These are phyloP conservation scores for Augochlora pura DNA, from an alignment of 1,140 invertebrate genomes.

Conservation along the genomic window DNA sequence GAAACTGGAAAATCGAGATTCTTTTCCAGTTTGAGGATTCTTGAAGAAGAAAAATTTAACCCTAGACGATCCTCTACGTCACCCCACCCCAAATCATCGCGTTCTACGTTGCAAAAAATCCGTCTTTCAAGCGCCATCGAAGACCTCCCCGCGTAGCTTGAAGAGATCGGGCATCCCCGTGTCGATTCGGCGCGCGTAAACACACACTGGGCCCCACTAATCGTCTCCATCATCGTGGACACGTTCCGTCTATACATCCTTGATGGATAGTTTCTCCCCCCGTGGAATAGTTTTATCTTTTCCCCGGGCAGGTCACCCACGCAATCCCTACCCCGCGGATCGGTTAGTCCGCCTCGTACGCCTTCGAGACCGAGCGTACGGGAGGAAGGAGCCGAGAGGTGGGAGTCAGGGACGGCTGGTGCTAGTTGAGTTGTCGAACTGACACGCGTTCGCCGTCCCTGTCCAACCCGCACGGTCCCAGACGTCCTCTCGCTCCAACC, in stretches of 20 bases:
- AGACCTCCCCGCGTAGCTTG: not conserved
- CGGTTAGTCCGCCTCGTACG: constrained; percentile 35
- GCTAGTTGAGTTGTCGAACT: constrained; percentile 81
- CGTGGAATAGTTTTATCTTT: constrained; percentile 38
- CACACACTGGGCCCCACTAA: constrained; percentile 26
- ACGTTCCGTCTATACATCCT: constrained; percentile 25
- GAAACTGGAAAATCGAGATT: no score
- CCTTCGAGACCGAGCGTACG: constrained; percentile 15
- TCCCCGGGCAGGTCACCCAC: constrained; percentile 31
- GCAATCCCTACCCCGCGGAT: constrained; percentile 26
- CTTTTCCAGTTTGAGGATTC: no score
- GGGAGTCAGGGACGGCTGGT: constrained; percentile 74
- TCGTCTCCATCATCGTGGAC: constrained; percentile 34
- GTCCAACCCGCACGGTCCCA: constrained; percentile 10
- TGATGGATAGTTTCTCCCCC: constrained; percentile 45
- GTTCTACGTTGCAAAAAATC: no score
- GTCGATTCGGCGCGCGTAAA: not conserved
- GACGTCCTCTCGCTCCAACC: constrained; percentile 35
- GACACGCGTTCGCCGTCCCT: constrained; percentile 77
- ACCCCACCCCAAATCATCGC: no score
- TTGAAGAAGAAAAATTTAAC: no score
- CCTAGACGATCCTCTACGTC: no score
- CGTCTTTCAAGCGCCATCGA: no score
- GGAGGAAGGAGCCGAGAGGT: constrained; percentile 50
- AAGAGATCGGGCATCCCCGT: not conserved